phyloP scores from a whole-genome alignment of 2,113 vertebrate genomes.

The Erythrocercus mccallii region DNA sequence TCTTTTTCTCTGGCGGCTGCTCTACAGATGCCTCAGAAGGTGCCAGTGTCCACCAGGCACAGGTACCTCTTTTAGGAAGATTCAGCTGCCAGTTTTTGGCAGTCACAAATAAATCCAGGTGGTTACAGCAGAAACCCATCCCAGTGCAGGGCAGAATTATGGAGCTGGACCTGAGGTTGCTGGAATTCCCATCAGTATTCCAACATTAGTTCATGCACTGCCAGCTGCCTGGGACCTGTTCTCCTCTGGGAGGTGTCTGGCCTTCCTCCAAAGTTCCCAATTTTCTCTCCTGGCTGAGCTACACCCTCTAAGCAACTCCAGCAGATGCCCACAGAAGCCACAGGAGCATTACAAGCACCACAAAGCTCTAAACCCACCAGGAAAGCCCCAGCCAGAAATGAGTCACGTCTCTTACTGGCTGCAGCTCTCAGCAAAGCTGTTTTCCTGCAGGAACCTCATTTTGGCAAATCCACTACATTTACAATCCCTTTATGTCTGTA shows the following conservation, averaged over 20 bases:
- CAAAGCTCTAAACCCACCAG: background rate
- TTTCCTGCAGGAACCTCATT: background rate
- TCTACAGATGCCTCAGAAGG: background rate
- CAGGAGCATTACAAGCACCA: background rate
- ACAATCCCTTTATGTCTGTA: background rate
- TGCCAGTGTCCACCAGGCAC: background rate
- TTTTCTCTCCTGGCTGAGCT: background rate
- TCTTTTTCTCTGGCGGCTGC: background rate
- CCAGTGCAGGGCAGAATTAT: fast-evolving
- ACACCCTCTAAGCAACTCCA: background rate
- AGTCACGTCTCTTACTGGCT: background rate
- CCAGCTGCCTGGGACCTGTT: background rate
- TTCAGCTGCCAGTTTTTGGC: background rate
- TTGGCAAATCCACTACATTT: background rate
- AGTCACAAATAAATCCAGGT: background rate
- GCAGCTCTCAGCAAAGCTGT: background rate
- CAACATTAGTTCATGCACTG: background rate
- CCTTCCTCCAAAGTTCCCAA: background rate
- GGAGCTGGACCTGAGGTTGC: background rate
- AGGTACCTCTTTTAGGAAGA: background rate
- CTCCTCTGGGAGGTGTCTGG: background rate
- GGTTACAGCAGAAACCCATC: background rate
- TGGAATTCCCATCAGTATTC: background rate
- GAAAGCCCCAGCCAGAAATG: background rate
- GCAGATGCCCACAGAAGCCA: background rate